A percentile compares a stretch with the other conserved stretches of the same genome.
Conservation (phyloP, 2,888 invertebrate species). For the Chaitophorus viminalis region DNA sequence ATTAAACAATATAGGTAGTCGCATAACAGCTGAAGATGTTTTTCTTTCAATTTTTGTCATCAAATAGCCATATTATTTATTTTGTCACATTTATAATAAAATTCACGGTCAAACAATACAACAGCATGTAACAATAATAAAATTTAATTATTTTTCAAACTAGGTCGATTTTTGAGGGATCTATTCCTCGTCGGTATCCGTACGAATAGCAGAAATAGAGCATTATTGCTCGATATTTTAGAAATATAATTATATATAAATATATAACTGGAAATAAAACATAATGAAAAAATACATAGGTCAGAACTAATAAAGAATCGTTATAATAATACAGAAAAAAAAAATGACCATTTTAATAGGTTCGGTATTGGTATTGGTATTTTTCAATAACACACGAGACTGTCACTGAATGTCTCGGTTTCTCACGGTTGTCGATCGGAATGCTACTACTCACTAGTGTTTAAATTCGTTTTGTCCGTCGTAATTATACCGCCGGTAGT, state of each 20-base stretch:
- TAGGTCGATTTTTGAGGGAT: neutral
- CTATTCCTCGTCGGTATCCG: neutral
- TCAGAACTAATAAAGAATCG: constrained; percentile 23
- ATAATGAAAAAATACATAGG: neutral
- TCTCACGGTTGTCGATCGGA: constrained; percentile 61
- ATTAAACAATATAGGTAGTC: neutral
- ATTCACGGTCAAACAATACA: too few species aligned
- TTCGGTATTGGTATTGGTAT: constrained; percentile 52
- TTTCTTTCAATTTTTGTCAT: too few species aligned
- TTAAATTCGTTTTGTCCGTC: constrained; percentile 51
- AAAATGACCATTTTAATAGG: constrained; percentile 39
- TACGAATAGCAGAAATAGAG: too few species aligned
- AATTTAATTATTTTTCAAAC: neutral
- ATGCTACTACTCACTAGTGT: constrained; percentile 40
- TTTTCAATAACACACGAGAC: constrained; percentile 57
- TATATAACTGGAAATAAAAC: neutral
- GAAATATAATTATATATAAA: too few species aligned
- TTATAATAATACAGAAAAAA: constrained; percentile 1
- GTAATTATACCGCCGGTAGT: constrained; percentile 42
- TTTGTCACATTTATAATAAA: too few species aligned
- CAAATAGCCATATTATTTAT: too few species aligned
- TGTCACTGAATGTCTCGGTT: constrained; percentile 52
- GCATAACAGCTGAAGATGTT: neutral
- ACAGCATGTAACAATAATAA: too few species aligned
- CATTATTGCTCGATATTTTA: too few species aligned